Conservation (phyloP, 2,888 invertebrate species). For the Trachelus troglodyta region DNA sequence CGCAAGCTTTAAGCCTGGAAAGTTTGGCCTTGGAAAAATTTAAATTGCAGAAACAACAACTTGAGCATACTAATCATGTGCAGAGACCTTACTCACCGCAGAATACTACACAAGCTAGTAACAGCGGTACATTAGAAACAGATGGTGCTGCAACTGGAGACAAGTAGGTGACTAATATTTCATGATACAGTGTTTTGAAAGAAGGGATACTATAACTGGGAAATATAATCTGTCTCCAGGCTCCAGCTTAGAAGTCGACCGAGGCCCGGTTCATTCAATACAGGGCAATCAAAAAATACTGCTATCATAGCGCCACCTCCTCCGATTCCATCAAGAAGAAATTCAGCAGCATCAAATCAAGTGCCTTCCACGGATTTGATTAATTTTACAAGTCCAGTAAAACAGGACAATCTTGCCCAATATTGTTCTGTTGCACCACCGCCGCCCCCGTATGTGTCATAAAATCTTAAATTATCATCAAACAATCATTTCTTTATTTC, state of each 20-base stretch:
- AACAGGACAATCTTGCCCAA: conserved; percentile 54
- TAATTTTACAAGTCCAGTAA: conserved; percentile 63
- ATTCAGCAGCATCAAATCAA: conserved; percentile 51
- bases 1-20: conserved; percentile 88
- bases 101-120: conserved; percentile 30
- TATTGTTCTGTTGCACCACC: conserved; percentile 55
- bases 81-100: conserved; percentile 33
- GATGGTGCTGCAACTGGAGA: conserved; percentile 47
- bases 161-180: conserved; percentile 36
- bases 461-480: neutral
- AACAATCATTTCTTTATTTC: neutral
- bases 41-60: conserved; percentile 74
- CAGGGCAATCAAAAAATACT: conserved; percentile 63
- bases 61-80: conserved; percentile 43
- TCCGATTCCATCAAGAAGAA: conserved; percentile 60
- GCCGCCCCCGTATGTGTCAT: conserved; percentile 48
- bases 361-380: conserved; percentile 55
- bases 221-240: conserved; percentile 42
- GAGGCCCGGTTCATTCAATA: conserved; percentile 70
- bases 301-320: conserved; percentile 68
- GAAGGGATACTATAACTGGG: neutral
- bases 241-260: conserved; percentile 70
- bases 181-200: neutral
- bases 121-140: conserved; percentile 42
- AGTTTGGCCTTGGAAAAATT: conserved; percentile 87